Evolutionary conservation across 2,797 vertebrate genomes (phyloP), one percentile per base, ranked within the genome.

Genomic region (Cygnus olor): DNA sequence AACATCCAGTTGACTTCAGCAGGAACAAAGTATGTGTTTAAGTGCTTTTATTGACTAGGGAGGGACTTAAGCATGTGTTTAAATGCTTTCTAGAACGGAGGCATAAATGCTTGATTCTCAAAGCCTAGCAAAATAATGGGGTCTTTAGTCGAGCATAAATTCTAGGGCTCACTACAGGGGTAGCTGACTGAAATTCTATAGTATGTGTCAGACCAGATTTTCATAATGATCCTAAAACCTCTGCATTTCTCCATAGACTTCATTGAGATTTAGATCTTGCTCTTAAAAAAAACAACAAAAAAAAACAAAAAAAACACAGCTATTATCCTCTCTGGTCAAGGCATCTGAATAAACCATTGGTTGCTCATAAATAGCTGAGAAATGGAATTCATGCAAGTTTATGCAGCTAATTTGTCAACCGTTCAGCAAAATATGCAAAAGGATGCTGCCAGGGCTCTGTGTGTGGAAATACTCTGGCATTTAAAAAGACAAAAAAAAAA

Each of bases 31-130:
- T 91, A 81, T 86, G 90, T 96, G 82, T 93, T 93, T 96, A 93
- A 93, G 90, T 94, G 77, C 72, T 89, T 96, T 93, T 95, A 93
- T 96, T 95, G 93, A 97, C 93, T 83, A 51, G 94, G 86, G 93
- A 83, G 88, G 83, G 90, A 91, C 93, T 95, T 92, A 58, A 87
- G 76, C 49, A 85, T 45, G 88, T 93, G 95, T 90, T 93, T 93
- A 96, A 96, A 94, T 94, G 88, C 42, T 90, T 94, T 89, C 68
- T 94, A 87, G 89, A 90, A 73, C 36, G 51, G 24, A 91, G 22
- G 44, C 74, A 77, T 86, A 94, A 95, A 88, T 88, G 61, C 40
- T 90, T 80, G 80, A 65, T 83, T 85, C 78, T 94, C 65, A 85
- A 56, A 85, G 38, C 57, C 44, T 19, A 21, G 40, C 5, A 74